Conservation (phyloP, 1,140 invertebrate genomes). For the Stratiolaelaps scimitus region DNA sequence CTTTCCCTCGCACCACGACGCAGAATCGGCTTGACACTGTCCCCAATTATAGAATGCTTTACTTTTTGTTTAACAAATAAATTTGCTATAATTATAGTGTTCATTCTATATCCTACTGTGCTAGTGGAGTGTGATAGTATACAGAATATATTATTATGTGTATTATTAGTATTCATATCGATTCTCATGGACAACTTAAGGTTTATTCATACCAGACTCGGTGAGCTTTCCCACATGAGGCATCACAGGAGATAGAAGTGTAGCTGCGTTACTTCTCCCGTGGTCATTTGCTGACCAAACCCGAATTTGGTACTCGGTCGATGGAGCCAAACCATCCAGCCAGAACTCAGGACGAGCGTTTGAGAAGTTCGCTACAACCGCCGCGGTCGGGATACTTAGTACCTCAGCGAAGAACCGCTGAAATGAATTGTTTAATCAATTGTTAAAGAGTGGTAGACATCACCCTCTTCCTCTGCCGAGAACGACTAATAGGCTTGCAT, state of each 20-base stretch:
- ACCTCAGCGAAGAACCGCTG: constrained; percentile 18
- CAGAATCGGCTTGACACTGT: too few species aligned
- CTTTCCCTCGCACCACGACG: too few species aligned
- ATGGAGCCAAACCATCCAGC: constrained; percentile 10
- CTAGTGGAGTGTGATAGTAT: too few species aligned
- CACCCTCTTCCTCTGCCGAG: too few species aligned
- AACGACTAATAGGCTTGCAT: too few species aligned
- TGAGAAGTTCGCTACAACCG: constrained; percentile 13
- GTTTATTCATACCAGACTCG: not conserved
- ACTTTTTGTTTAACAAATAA: not conserved
- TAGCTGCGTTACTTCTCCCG: not conserved
- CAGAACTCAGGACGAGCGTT: constrained; percentile 15
- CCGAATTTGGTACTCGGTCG: constrained; percentile 17
- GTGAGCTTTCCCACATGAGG: constrained; percentile 22
- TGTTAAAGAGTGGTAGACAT: too few species aligned
- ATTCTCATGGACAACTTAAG: not conserved
- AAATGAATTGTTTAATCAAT: not conserved
- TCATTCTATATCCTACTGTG: too few species aligned
- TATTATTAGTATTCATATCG: too few species aligned
- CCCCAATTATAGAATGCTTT: too few species aligned
- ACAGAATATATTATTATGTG: too few species aligned
- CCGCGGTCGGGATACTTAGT: not conserved
- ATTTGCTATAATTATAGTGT: too few species aligned
- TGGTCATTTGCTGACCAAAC: constrained; percentile 26
- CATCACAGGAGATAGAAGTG: constrained; percentile 14